Conservation (phyloP, 2,113 vertebrate species). For the Cebidichthys violaceus region DNA sequence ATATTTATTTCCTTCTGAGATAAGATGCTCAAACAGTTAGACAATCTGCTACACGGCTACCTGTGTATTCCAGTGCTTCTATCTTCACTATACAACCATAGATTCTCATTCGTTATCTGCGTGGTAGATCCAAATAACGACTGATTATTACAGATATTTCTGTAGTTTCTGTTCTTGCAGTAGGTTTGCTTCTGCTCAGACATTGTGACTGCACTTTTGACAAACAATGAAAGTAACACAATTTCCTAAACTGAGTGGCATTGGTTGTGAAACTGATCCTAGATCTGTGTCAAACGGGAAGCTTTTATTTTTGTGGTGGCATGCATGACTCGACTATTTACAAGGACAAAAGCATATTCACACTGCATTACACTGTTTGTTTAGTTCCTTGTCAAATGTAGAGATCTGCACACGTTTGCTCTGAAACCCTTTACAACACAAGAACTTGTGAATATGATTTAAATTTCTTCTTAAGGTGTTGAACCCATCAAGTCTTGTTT, state of each 20-base stretch:
- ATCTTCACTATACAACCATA: background rate
- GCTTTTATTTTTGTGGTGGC: constrained; percentile 32
- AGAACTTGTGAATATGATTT: constrained; percentile 1
- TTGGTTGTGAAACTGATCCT: constrained; percentile 34
- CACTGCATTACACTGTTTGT: background rate
- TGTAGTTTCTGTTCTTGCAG: background rate
- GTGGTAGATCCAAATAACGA: background rate
- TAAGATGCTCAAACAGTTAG: background rate
- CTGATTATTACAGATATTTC: background rate
- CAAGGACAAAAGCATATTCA: constrained; percentile 16
- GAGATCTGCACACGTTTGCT: background rate
- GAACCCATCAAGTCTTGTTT: constrained; percentile 61
- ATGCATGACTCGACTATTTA: constrained; percentile 44
- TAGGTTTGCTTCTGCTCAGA: background rate
- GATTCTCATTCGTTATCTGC: background rate
- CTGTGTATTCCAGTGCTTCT: background rate
- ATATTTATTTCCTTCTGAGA: background rate
- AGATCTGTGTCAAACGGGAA: constrained; percentile 13
- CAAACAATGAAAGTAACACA: background rate
- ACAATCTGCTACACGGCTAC: background rate
- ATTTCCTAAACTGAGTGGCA: constrained; percentile 32
- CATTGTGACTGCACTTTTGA: background rate
- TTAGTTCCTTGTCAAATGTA: background rate
- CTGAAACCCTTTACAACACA: background rate
- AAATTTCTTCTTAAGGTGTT: constrained; percentile 25